Conservation (phyloP, 2,797 vertebrate genomes). For the Pseudochaenichthys georgianus region DNA sequence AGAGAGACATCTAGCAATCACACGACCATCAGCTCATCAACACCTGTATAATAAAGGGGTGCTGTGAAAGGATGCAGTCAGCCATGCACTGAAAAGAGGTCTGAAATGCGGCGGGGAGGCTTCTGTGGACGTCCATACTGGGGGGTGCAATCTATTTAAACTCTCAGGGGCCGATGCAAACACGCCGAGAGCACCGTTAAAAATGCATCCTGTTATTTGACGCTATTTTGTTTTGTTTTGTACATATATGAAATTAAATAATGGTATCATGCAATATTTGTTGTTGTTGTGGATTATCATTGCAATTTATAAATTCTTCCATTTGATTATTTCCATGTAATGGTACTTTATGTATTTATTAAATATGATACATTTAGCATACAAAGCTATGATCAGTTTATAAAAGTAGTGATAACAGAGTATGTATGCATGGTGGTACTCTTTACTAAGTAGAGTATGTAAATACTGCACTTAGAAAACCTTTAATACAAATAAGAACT, state of each 20-base stretch:
- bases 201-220: slow-evolving; percentile 40
- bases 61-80: slow-evolving; percentile 62
- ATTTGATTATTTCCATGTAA: neutral
- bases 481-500: no score
- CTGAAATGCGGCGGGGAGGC: slow-evolving; percentile 35
- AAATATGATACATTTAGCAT: neutral
- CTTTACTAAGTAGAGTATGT: neutral
- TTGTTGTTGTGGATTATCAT: slow-evolving; percentile 19
- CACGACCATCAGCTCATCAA: slow-evolving; percentile 46
- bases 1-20: slow-evolving; percentile 59
- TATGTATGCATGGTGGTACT: neutral
- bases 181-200: slow-evolving; percentile 28
- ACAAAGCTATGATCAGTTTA: neutral
- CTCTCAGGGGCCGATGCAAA: slow-evolving; percentile 55
- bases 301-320: neutral
- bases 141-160: slow-evolving; percentile 29
- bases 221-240: slow-evolving; percentile 58
- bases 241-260: slow-evolving; percentile 73
- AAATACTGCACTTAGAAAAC: neutral
- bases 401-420: neutral
- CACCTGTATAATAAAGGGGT: slow-evolving; percentile 47
- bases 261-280: slow-evolving; percentile 31
- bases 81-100: slow-evolving; percentile 54
- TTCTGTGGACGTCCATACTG: slow-evolving; percentile 24
- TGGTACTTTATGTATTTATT: neutral